Base-by-base conservation (phyloP, 2,797 vertebrate species). In the Artibeus lituratus region DNA sequence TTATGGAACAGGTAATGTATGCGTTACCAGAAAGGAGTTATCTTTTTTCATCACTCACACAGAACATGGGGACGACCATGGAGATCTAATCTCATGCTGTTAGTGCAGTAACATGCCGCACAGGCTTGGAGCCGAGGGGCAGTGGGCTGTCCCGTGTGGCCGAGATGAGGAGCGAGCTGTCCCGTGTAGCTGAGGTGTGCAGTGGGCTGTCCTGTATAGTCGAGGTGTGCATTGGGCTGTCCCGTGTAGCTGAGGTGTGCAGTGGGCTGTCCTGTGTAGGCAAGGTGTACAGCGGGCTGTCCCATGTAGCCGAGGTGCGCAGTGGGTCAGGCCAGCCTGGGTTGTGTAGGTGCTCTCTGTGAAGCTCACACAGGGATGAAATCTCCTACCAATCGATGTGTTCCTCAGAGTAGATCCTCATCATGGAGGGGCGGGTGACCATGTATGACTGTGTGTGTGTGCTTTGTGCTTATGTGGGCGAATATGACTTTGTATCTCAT, bases 341-440 rank as follows among this genome's bases (percentile, higher is more conserved):
- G 4, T 10, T 24, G 7, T 35, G 29, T 15, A 10, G 11, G 59
- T 24, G 29, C 2, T 4, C 42, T 35, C 42, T 15, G 21, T 53
- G 29, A 67, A 35, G 81, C 24, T 22, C 0, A 7, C 19, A 24
- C 42, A 65, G 59, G 5, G 59, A 35, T 1, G 1, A 10, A 47
- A 16, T 24, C 21, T 10, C 59, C 21, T 49, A 6, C n/a, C 2
- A 6, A 32, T 2, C 0, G 26, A 21, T 4, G 21, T 15, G 9
- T 24, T 65, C 32, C 44, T 67, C 29, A 65, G 59, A 15, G 21
- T 14, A 19, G 21, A 10, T 35, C 21, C 35, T 37, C 7, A 3
- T 22, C 19, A 4, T 7, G 22, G 59, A n/a, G 57, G 3, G 29
- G 57, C 11, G 0, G 6, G 2, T n/a, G 80, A 42, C 29, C 32